Base-by-base conservation (phyloP, 1,140 invertebrate genomes). In the Macrobrachium rosenbergii region DNA sequence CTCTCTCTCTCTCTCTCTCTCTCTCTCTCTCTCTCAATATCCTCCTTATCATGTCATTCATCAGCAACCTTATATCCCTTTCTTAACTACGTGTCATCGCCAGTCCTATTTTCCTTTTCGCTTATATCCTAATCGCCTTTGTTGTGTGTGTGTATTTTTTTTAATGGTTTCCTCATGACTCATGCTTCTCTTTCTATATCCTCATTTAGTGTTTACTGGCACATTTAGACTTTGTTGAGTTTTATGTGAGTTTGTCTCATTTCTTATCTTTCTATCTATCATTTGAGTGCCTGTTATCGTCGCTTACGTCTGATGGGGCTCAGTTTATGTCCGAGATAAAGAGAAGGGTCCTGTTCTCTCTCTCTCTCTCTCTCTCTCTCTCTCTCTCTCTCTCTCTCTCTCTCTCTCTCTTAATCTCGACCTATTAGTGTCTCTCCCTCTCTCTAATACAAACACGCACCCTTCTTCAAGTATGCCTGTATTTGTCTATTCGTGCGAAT, bases 281-380 rank as follows among this genome's bases (percentile, higher is more conserved):
- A 52, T 52, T 52, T 52, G 52, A 52, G 52, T 52, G 7, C 12
- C 52, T 52, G 8, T 52, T 52, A 52, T 52, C 52, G 52, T 52
- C 52, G 52, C 52, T 52, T 52, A 10, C 52, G 52, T 52, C 52
- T 52, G 52, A 52, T 52, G 52, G 12, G 52, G 12, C 52, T 8
- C 52, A 52, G 7, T 52, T 52, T 52, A 52, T 52, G 52, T 12
- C 6, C 52, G 7, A 52, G 52, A 52, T 52, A 37, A 37, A 52
- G 52, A 52, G 52, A 52, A 52, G 52, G 52, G 52, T 52, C 52
- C 75, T 77, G n/a, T 37, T 58, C 75, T 52, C 12, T 77, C 75
- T 77, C 75, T 52, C 75, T 52, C 37, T 77, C 75, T 52, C 75
- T 77, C 37, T 52, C 73, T 76, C 73, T 52, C 45, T 52, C 45